Base-by-base conservation (phyloP, 1,140 invertebrate genomes). In the Probaryconus sp. region DNA sequence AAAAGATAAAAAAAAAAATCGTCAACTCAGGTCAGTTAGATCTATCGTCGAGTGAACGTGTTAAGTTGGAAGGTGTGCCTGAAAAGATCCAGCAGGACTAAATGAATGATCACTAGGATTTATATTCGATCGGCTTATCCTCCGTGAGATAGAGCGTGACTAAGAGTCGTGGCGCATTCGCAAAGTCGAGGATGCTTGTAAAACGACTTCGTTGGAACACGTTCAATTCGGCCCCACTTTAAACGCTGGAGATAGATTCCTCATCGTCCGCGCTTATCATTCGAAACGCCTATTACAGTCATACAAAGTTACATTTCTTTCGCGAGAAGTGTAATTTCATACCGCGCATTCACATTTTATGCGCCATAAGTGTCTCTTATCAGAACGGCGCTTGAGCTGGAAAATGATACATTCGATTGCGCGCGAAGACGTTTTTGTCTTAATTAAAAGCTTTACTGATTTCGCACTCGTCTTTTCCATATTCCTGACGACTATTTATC, bases 61-160 rank as follows among this genome's bases (percentile, higher is more conserved):
- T 37, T 53, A 40, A 60, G n/a, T 16, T 20, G 63, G 28, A 68
- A 67, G 71, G 71, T 53, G 63, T 50, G 71, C 40, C 47, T 9
- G 16, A 2, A n/a, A 26, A 51, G 53, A 48, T 63, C 14, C 16
- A n/a, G 42, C 35, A 24, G 35, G 5, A 21, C 38, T 47, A 61
- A 71, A 63, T 31, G 60, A 67, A 65, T 42, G 61, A 77, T 61
- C 38, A 4, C 6, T 48, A 61, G 45, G 48, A 73, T 71, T 74
- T 74, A 76, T n/a, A n/a, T n/a, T n/a, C 42, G 63, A 64, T 64
- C 43, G 45, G 38, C 38, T 47, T 53, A 31, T 48, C 47, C 11
- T 2, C 30, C 5, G 53, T 56, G 58, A 50, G 43, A 35, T 64
- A 48, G 55, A 71, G 61, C 55, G 63, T 74, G 64, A 72, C 67